Evolutionary conservation across 2,113 vertebrate species (phyloP), one percentile per base, ranked within the genome.

Genomic region (Plecturocebus donacophilus): DNA sequence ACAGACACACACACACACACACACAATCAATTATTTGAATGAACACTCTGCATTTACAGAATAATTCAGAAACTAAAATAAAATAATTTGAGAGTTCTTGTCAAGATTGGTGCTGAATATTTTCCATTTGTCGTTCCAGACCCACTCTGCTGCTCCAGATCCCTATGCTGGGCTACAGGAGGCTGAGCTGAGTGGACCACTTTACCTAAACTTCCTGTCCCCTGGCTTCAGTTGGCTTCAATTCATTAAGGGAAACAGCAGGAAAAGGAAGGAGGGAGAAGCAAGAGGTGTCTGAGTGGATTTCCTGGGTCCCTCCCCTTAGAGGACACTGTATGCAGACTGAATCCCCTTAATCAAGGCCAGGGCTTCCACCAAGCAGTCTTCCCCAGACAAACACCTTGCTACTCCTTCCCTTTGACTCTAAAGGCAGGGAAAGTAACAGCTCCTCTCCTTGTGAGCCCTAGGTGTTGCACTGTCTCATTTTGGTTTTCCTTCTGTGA

Each of bases 31-130:
- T 58, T 58, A 58, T 58, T 58, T 58, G 21, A 58, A 58, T 23
- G 56, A 58, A 25, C 56, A 58, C 6, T 81, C 45, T 93, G n/a
- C 8, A 85, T 71, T 97, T 91, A 56, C 45, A 95, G 91, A 88
- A 61, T 80, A 47, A 81, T 40, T 23, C 32, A 94, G 91, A 96
- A 61, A 61, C 35, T 52, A n/a, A 90, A 96, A 45, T 35, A 66
- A 27, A 54, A 68, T 23, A 38, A 66, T 75, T 68, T 23, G 94
- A 97, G 83, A 21, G 89, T 97, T 73, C 77, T 19, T 30, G 49
- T 92, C 14, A n/a, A n/a, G 35, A 40, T 87, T 52, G 56, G 32
- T 40, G 61, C 52, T 90, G 64, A 35, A 2, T 81, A 73, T 93
- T 86, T 95, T 83, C 52, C 61, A 61, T 54, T 27, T 75, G 52